Evolutionary conservation across 2,113 vertebrate species (phyloP).

Genomic region (Hydrolagus affinis): DNA sequence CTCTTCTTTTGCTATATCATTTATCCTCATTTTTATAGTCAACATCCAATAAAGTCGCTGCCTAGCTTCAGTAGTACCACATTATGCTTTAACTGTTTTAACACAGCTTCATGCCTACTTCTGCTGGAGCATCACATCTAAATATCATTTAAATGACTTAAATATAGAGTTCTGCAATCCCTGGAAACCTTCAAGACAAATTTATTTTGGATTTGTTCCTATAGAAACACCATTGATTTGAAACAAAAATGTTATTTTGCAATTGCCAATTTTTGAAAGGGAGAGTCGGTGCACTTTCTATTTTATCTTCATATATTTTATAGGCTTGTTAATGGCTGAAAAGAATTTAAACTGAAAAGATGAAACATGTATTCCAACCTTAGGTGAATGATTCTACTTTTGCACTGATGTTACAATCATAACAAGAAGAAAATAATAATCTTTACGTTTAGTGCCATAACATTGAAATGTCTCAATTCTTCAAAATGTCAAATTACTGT

Average conservation of each 20-base stretch:
- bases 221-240: neutral
- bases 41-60: neutral
- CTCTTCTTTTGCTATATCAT: neutral
- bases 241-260: neutral
- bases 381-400: neutral
- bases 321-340: neutral
- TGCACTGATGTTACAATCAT: neutral
- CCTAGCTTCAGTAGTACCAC: neutral
- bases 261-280: neutral
- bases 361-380: neutral
- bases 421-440: neutral
- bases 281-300: neutral
- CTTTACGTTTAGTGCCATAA: neutral
- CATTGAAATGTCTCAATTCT: neutral
- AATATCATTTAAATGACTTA: neutral
- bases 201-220: neutral
- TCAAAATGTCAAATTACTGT: too few species aligned
- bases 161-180: neutral
- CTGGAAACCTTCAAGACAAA: neutral
- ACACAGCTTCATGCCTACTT: neutral
- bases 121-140: neutral
- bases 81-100: neutral
- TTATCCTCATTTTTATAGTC: conserved; percentile 18
- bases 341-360: neutral
- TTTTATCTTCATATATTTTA: neutral